Conservation (phyloP, 2,797 vertebrate genomes). For the Pseudotriccus pelzelni region DNA sequence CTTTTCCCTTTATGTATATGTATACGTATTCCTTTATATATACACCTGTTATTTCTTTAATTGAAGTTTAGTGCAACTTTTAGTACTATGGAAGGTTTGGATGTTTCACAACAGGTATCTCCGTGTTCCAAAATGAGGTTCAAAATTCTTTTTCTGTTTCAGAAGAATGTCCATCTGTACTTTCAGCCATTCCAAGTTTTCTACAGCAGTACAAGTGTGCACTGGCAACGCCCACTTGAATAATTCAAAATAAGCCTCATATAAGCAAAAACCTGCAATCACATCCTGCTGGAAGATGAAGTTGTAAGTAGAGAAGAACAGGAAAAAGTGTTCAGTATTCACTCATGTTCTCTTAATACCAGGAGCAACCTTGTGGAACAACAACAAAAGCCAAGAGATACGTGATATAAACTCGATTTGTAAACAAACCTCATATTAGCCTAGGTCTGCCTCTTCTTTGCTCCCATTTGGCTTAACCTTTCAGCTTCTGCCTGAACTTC, state of each 20-base stretch:
- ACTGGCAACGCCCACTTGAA: not conserved
- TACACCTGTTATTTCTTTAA: not conserved
- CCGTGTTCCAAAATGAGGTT: not conserved
- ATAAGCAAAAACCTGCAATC: not conserved
- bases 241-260: not conserved
- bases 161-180: not conserved
- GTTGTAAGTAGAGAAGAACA: not conserved
- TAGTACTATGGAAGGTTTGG: not conserved
- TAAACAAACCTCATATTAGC: not conserved
- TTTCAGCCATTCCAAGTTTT: not conserved
- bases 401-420: not conserved
- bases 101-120: not conserved
- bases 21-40: not conserved
- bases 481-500: not conserved
- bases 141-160: not conserved
- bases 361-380: not conserved
- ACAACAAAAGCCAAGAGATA: not conserved
- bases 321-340: not conserved
- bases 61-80: not conserved
- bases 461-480: not conserved
- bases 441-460: not conserved
- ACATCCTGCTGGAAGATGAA: not conserved
- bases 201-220: accelerated
- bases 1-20: not conserved
- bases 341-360: not conserved